These are phyloP conservation scores for Acromyrmex echinatior DNA, from an alignment of 1,140 invertebrate genomes.

Conservation along the genomic window DNA sequence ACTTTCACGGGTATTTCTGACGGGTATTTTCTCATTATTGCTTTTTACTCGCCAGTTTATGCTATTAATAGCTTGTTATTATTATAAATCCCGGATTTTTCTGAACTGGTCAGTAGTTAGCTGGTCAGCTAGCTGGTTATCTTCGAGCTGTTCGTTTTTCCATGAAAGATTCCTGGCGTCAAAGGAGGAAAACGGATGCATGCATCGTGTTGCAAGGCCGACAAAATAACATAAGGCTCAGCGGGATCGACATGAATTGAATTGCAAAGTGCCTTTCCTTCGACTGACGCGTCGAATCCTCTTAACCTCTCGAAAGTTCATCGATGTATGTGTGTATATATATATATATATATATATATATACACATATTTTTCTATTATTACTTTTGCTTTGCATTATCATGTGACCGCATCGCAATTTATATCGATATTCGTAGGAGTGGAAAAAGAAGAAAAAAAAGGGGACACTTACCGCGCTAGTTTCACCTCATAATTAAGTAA, in stretches of 20 bases:
- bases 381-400: conserved; percentile 50
- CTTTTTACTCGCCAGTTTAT: background rate
- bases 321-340: conserved; percentile 37
- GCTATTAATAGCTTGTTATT: background rate
- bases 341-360: conserved; percentile 34
- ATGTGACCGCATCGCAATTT: background rate
- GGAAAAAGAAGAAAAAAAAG: background rate
- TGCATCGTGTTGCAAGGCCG: conserved; percentile 33
- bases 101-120: background rate
- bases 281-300: conserved; percentile 75
- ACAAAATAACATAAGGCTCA: conserved; percentile 64
- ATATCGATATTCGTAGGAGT: background rate
- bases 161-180: background rate
- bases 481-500: conserved; percentile 28
- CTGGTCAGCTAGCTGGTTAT: background rate
- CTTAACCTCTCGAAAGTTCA: conserved; percentile 76
- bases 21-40: background rate
- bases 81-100: background rate
- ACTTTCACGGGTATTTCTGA: background rate
- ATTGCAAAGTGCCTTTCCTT: conserved; percentile 73
- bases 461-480: background rate
- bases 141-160: background rate
- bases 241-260: conserved; percentile 64
- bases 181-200: conserved; percentile 14
- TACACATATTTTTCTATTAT: conserved; percentile 62